These are phyloP conservation scores for Lutjanus campechanus DNA, from an alignment of 2,797 vertebrate genomes.

Conservation along the genomic window DNA sequence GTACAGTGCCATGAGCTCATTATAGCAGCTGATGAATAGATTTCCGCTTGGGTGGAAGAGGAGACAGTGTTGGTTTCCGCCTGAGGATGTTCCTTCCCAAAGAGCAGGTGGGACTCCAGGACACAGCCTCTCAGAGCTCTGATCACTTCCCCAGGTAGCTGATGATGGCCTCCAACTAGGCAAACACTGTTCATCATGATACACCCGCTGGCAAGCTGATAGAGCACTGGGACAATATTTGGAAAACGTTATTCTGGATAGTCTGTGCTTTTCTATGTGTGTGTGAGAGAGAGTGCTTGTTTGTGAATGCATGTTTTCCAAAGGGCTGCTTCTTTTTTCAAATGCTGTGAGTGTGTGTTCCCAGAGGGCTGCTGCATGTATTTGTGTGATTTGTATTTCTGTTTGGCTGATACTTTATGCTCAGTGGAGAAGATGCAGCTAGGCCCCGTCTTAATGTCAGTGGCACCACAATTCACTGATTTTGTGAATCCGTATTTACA, in stretches of 20 bases:
- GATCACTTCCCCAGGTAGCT: slow-evolving; percentile 70
- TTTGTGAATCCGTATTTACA: background rate
- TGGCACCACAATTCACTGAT: background rate
- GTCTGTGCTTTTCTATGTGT: slow-evolving; percentile 28
- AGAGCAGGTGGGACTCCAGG: slow-evolving; percentile 70
- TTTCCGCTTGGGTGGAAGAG: slow-evolving; percentile 61
- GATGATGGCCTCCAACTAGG: slow-evolving; percentile 65
- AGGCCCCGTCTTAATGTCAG: background rate
- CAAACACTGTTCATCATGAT: slow-evolving; percentile 78
- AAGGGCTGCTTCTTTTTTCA: slow-evolving; percentile 15
- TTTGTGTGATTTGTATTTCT: slow-evolving; percentile 32
- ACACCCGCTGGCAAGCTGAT: slow-evolving; percentile 65
- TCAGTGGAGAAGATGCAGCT: slow-evolving; percentile 15
- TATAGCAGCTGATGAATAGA: slow-evolving; percentile 78
- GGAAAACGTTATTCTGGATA: slow-evolving; percentile 61
- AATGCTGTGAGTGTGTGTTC: background rate
- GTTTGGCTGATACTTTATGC: slow-evolving; percentile 10
- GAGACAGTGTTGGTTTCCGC: slow-evolving; percentile 48
- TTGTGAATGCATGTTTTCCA: slow-evolving; percentile 8
- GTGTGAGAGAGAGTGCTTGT: slow-evolving; percentile 9
- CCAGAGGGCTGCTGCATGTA: slow-evolving; percentile 22
- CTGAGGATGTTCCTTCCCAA: slow-evolving; percentile 66
- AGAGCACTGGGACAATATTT: slow-evolving; percentile 74
- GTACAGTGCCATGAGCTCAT: slow-evolving; percentile 63
- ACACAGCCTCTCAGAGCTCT: slow-evolving; percentile 49